phyloP scores from a whole-genome alignment of 2,113 vertebrate genomes.

The Piaya cayana region DNA sequence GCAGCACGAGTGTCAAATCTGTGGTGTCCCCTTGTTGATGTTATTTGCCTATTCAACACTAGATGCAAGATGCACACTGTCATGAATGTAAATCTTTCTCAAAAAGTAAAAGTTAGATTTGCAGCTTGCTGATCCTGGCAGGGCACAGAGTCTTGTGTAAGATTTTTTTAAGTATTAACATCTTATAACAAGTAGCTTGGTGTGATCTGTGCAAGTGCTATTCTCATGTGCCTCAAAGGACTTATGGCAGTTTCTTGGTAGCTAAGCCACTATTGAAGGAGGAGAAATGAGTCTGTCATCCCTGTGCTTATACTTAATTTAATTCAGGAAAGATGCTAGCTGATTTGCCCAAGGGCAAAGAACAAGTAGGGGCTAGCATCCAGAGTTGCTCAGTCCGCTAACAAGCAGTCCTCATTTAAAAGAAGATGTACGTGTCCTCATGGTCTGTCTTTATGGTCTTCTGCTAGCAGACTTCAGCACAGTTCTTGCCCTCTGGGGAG shows the following conservation, averaged over 20 bases:
- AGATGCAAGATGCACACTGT: background rate
- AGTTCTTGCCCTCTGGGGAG: background rate
- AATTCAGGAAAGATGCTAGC: background rate
- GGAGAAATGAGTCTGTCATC: background rate
- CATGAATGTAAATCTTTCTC: background rate
- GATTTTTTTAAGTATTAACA: background rate
- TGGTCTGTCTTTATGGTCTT: background rate
- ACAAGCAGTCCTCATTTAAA: background rate
- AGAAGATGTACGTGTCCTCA: background rate
- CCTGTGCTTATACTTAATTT: background rate
- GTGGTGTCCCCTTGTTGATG: background rate
- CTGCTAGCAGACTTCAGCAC: background rate
- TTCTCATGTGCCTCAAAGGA: background rate
- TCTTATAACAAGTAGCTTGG: background rate
- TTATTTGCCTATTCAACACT: background rate
- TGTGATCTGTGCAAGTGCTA: background rate
- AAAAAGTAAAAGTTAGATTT: background rate
- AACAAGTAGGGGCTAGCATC: background rate
- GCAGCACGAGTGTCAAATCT: background rate
- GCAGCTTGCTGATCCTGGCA: background rate
- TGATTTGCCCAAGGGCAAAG: background rate
- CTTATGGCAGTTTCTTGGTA: background rate
- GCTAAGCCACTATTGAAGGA: background rate
- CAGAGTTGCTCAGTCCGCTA: background rate
- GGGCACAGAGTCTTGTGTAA: background rate